These are phyloP conservation scores for Psilopsiagon aymara DNA, from an alignment of 2,113 vertebrate species.

Conservation along the genomic window DNA sequence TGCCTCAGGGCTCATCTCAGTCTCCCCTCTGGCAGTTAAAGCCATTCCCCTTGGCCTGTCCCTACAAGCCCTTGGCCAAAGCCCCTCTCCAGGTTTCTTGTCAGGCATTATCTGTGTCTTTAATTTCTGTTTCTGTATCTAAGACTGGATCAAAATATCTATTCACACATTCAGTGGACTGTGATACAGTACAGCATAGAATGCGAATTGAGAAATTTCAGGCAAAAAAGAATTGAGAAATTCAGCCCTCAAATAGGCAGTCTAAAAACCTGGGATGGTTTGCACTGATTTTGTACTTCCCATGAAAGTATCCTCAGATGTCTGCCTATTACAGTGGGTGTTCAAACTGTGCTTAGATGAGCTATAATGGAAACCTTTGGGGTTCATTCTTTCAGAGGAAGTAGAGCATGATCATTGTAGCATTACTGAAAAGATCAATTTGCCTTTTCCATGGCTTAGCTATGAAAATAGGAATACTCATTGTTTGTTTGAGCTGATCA, in stretches of 20 bases:
- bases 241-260: not conserved
- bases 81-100: not conserved
- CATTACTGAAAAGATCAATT: not conserved
- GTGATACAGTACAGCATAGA: accelerated
- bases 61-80: not conserved
- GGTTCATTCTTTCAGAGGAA: not conserved
- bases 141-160: not conserved
- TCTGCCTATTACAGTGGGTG: not conserved
- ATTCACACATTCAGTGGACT: accelerated
- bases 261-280: not conserved
- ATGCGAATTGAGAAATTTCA: not conserved
- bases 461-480: not conserved
- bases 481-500: not conserved
- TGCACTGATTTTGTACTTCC: not conserved
- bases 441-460: not conserved
- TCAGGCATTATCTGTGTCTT: not conserved
- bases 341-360: not conserved
- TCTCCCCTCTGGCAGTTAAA: not conserved
- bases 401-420: not conserved
- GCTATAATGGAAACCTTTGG: not conserved
- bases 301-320: not conserved
- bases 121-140: not conserved
- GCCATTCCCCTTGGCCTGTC: not conserved
- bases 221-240: not conserved
- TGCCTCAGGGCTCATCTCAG: no score